A percentile compares a stretch with the other conserved stretches of the same genome.
Conservation (phyloP, 2,113 vertebrate species). For the Oryzias woworae region DNA sequence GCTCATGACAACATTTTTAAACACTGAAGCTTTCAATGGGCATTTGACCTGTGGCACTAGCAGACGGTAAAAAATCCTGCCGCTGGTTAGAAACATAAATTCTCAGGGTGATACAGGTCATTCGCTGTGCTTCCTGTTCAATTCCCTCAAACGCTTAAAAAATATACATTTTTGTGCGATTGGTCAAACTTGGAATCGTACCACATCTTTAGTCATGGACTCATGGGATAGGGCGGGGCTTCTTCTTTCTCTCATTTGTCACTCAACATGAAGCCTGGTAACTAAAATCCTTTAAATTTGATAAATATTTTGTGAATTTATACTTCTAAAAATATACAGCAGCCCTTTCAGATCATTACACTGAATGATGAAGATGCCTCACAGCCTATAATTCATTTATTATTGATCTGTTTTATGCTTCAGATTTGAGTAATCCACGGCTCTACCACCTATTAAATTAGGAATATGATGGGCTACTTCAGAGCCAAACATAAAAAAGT, state of each 20-base stretch:
- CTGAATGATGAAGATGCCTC: constrained; percentile 21
- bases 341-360: constrained; percentile 24
- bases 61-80: constrained; percentile 1
- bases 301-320: constrained; percentile 14
- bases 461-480: no score
- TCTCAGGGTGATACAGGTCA: background rate
- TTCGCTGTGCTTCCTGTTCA: background rate
- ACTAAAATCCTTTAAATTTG: constrained; percentile 1
- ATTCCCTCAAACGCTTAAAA: constrained; percentile 16
- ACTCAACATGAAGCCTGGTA: no score
- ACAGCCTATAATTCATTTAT: constrained; percentile 26
- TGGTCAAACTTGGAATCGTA: no score
- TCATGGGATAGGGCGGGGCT: no score
- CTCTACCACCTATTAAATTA: no score
- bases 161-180: background rate
- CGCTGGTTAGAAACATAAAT: background rate
- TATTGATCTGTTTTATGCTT: constrained; percentile 34
- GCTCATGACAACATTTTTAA: constrained; percentile 17
- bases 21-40: constrained; percentile 6
- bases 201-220: no score
- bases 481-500: no score
- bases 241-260: no score
- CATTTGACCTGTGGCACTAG: constrained; percentile 19
- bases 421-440: background rate
- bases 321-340: constrained; percentile 24